These are phyloP conservation scores for Silurus lanzhouensis DNA, from an alignment of 2,797 vertebrate species.

Conservation along the genomic window DNA sequence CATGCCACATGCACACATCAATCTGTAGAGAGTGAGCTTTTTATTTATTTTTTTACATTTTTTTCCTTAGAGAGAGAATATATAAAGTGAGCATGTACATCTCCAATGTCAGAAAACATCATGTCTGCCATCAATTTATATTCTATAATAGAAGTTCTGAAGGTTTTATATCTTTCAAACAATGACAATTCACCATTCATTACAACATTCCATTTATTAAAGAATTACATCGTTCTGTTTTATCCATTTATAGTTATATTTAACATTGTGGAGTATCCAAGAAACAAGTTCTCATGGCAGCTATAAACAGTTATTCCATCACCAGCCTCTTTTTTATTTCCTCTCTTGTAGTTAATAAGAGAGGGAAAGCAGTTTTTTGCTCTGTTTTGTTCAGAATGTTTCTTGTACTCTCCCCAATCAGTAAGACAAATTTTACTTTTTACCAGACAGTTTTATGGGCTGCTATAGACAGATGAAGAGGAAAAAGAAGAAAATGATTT, in stretches of 20 bases:
- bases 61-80: neutral
- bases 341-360: neutral
- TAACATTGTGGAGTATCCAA: neutral
- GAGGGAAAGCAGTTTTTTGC: no score
- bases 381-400: no score
- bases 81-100: neutral
- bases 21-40: neutral
- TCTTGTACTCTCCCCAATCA: no score
- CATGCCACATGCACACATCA: neutral
- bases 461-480: no score
- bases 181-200: neutral
- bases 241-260: neutral
- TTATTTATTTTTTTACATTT: neutral
- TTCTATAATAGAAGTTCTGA: neutral
- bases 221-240: neutral
- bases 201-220: neutral
- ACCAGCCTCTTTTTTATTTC: neutral
- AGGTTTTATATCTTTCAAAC: neutral
- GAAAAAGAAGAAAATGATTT: neutral
- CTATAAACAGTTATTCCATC: neutral
- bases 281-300: neutral
- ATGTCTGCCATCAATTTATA: neutral
- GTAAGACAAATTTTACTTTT: no score
- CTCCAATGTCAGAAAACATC: neutral
- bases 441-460: no score